A percentile compares a stretch with the other conserved stretches of the same genome.
phyloP scores from a whole-genome alignment of 1,140 invertebrate genomes.

The Drosophila watanabei region DNA sequence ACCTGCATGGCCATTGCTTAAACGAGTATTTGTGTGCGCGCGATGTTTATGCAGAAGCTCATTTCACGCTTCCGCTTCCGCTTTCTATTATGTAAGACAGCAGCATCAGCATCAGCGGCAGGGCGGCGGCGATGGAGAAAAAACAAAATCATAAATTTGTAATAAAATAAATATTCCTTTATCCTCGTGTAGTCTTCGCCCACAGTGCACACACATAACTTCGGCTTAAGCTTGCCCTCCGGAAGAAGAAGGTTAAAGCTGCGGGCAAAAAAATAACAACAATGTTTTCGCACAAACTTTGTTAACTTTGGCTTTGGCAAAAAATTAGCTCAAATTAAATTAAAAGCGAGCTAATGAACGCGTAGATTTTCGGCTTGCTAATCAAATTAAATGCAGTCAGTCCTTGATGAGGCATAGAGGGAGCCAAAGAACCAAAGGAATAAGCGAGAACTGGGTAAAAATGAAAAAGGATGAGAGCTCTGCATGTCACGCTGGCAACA shows the following conservation, averaged over 20 bases:
- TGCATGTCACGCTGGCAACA: constrained; percentile 42
- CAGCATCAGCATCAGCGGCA: constrained; percentile 1
- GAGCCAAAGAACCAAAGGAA: constrained; percentile 1
- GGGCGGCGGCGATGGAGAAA: constrained; percentile 31
- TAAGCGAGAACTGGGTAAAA: constrained; percentile 12
- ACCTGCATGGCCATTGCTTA: constrained; percentile 64
- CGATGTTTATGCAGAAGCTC: constrained; percentile 81
- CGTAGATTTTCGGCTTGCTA: constrained; percentile 59
- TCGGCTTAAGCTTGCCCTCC: constrained; percentile 53
- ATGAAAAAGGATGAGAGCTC: constrained; percentile 19
- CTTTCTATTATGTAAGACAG: constrained; percentile 65
- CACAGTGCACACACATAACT: constrained; percentile 65
- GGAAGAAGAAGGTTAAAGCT: constrained; percentile 17
- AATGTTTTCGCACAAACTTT: constrained; percentile 52
- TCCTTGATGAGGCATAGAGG: constrained; percentile 38
- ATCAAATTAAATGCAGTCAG: constrained; percentile 76
- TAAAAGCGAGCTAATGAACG: constrained; percentile 70
- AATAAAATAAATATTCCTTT: constrained; percentile 83
- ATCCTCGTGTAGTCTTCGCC: constrained; percentile 54
- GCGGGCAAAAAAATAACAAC: constrained; percentile 12
- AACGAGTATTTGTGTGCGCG: constrained; percentile 33
- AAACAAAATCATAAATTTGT: constrained; percentile 83
- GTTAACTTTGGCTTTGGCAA: constrained; percentile 27
- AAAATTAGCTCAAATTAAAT: constrained; percentile 72
- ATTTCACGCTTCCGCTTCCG: constrained; percentile 83